phyloP scores from a whole-genome alignment of 2,888 invertebrate species.

The Lasioglossum pauxillum region DNA sequence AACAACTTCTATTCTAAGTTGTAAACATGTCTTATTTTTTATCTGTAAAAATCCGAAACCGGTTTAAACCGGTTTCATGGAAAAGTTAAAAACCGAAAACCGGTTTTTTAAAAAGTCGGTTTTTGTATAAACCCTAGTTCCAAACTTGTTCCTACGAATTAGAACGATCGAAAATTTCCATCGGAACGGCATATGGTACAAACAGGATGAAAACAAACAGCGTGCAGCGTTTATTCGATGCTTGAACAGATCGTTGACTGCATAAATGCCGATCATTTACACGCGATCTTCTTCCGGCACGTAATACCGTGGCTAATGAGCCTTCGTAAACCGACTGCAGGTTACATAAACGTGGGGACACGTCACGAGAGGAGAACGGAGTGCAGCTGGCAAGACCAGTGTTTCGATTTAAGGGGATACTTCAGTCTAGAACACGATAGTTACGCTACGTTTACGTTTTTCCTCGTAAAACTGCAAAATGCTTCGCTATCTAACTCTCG shows the following conservation, averaged over 20 bases:
- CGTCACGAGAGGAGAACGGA: slow-evolving; percentile 32
- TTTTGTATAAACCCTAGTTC: no score
- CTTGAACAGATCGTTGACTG: slow-evolving; percentile 62
- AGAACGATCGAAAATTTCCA: slow-evolving; percentile 13
- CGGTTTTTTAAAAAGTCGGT: no score
- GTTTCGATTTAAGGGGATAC: slow-evolving; percentile 1
- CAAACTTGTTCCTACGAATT: neutral
- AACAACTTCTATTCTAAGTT: no score
- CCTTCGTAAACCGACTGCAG: slow-evolving; percentile 59
- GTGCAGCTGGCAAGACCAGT: slow-evolving; percentile 29
- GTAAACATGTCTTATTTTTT: no score
- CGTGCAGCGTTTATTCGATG: slow-evolving; percentile 48
- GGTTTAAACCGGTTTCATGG: no score
- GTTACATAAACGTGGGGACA: slow-evolving; percentile 68
- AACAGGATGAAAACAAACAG: slow-evolving; percentile 19
- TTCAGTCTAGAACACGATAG: neutral
- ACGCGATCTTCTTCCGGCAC: slow-evolving; percentile 74
- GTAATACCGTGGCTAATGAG: slow-evolving; percentile 71
- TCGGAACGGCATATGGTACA: neutral
- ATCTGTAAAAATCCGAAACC: no score
- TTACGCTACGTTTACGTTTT: neutral
- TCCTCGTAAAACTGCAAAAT: neutral
- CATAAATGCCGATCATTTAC: slow-evolving; percentile 69
- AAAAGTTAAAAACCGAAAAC: no score
- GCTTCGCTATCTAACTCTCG: no score